Evolutionary conservation across 2,888 invertebrate genomes (phyloP).

Genomic region (Oeneis ivallda): DNA sequence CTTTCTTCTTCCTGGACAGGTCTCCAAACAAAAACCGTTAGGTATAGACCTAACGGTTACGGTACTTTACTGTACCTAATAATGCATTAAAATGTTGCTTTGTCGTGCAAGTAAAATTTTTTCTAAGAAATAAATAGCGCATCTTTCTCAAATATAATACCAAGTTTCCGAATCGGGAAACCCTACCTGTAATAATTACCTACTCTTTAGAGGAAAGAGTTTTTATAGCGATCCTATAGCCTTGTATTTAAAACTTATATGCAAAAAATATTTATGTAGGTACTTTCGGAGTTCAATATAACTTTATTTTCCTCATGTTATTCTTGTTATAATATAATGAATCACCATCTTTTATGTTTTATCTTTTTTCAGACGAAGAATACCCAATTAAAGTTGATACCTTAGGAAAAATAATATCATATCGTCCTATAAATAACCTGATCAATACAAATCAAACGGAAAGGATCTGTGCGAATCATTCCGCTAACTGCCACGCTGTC

Average conservation of each 20-base stretch:
- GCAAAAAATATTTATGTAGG: background rate
- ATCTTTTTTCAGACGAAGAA: background rate
- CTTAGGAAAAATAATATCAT: no score
- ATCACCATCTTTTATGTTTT: background rate
- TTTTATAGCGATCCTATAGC: background rate
- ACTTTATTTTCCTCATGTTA: conserved; percentile 10
- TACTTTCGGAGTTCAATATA: background rate
- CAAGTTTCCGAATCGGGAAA: background rate
- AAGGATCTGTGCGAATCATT: no score
- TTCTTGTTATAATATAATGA: conserved; percentile 4
- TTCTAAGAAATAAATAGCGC: background rate
- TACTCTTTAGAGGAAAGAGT: background rate
- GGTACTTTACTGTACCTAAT: no score
- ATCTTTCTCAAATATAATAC: background rate
- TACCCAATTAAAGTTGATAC: no score
- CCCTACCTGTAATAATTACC: background rate
- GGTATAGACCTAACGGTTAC: no score
- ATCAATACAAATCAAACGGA: no score
- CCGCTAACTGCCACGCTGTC: no score
- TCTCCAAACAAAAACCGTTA: no score
- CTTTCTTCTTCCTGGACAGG: no score
- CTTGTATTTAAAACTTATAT: background rate
- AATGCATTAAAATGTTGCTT: no score
- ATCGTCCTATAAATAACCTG: no score
- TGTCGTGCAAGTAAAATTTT: background rate